Conservation (phyloP, 2,113 vertebrate species). For the Lasiurus cinereus region DNA sequence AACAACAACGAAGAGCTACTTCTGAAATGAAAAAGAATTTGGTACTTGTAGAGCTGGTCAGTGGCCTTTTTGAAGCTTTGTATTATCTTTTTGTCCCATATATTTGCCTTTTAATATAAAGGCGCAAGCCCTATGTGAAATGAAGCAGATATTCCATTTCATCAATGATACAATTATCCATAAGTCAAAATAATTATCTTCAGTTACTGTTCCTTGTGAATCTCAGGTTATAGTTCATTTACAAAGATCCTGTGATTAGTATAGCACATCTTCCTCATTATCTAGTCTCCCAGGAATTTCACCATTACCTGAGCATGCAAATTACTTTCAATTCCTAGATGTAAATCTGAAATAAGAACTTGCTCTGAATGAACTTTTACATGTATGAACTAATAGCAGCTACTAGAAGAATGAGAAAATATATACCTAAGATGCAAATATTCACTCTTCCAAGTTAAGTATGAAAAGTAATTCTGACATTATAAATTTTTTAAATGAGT, state of each 20-base stretch:
- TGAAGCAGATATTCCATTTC: conserved; percentile 19
- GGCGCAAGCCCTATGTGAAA: not conserved
- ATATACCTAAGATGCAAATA: conserved; percentile 49
- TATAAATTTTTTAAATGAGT: conserved; percentile 17
- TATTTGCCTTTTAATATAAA: conserved; percentile 37
- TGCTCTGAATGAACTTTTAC: conserved; percentile 44
- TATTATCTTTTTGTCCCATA: not conserved
- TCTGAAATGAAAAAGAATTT: conserved; percentile 60
- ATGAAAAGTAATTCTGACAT: not conserved
- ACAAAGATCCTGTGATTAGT: not conserved
- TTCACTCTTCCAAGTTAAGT: not conserved
- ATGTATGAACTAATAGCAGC: not conserved
- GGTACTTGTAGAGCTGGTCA: not conserved
- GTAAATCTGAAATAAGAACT: conserved; percentile 60
- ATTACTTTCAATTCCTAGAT: conserved; percentile 46
- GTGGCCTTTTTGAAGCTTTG: not conserved
- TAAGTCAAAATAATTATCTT: conserved; percentile 7
- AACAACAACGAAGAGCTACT: conserved; percentile 7
- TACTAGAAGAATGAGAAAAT: conserved; percentile 7
- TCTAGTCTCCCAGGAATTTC: not conserved
- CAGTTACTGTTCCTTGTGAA: not conserved
- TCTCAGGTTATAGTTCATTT: not conserved
- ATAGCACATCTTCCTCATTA: not conserved
- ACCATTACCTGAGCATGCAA: conserved; percentile 21
- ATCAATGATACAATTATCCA: not conserved